Conservation (phyloP, 2,888 invertebrate species). For the Meganola albula region DNA sequence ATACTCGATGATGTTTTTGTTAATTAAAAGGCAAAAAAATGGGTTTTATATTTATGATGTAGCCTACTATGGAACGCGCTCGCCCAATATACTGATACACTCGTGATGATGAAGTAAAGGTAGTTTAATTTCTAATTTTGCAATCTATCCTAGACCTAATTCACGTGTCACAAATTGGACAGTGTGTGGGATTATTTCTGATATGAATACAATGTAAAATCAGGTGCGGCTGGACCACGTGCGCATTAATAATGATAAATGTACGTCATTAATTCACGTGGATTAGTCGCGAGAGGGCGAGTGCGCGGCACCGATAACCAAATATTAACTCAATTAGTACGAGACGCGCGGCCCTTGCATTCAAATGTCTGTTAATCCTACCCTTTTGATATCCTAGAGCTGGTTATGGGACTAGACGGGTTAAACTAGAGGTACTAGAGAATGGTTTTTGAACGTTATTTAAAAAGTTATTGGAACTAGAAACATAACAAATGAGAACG, state of each 20-base stretch:
- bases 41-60: too few relatives aligned
- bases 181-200: conserved; percentile 23
- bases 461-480: too few relatives aligned
- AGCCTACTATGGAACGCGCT: too few relatives aligned
- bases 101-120: too few relatives aligned
- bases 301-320: conserved; percentile 75
- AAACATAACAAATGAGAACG: too few relatives aligned
- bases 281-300: conserved; percentile 66
- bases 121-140: too few relatives aligned
- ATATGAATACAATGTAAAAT: conserved; percentile 34
- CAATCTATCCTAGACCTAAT: too few relatives aligned
- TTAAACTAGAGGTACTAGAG: too few relatives aligned
- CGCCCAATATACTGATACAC: too few relatives aligned
- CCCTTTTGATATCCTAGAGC: conserved; percentile 29
- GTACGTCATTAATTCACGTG: conserved; percentile 70
- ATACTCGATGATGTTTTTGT: too few relatives aligned
- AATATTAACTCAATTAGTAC: conserved; percentile 78
- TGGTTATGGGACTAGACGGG: conserved; percentile 10
- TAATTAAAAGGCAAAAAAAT: too few relatives aligned
- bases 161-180: conserved; percentile 28
- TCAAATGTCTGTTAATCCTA: conserved; percentile 67
- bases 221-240: conserved; percentile 62
- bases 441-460: too few relatives aligned
- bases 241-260: conserved; percentile 76
- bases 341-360: conserved; percentile 55